Evolutionary conservation across 2,797 vertebrate species (phyloP).

Genomic region (Coilia nasus): DNA sequence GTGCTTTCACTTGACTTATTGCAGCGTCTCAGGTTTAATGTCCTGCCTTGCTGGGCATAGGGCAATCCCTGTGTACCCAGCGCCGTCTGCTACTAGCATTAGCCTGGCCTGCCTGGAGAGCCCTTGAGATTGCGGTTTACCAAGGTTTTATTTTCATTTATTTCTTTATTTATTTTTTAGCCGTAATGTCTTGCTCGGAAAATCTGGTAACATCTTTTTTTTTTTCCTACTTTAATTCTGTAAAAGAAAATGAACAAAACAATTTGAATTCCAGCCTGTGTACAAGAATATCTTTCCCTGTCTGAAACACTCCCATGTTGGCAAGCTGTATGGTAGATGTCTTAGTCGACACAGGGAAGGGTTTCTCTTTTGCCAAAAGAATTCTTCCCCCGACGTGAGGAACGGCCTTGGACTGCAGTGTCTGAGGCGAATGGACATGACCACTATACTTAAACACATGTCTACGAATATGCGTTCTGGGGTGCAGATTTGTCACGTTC

Average conservation of each 20-base stretch:
- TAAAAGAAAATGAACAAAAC: not conserved
- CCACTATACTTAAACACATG: constrained; percentile 8
- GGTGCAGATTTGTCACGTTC: not conserved
- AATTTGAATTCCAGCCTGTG: not conserved
- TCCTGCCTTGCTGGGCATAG: constrained; percentile 62
- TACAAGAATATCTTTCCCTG: constrained; percentile 16
- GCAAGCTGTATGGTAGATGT: constrained; percentile 46
- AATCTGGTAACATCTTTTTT: not conserved
- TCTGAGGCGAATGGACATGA: not conserved
- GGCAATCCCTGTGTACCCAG: constrained; percentile 62
- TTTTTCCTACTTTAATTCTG: not conserved
- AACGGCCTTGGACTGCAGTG: not conserved
- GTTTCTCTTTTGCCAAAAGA: not conserved
- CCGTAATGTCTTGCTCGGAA: not conserved
- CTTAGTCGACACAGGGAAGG: not conserved
- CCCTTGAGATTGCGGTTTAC: not conserved
- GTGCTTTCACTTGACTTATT: not conserved
- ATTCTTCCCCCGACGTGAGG: constrained; percentile 43
- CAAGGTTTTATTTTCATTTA: not conserved
- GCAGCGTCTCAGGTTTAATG: constrained; percentile 24
- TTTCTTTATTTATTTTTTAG: not conserved
- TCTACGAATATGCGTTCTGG: not conserved
- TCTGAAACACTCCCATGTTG: constrained; percentile 58
- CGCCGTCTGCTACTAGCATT: constrained; percentile 70
- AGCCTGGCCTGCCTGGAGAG: constrained; percentile 47